A percentile compares a stretch with the other conserved stretches of the same genome.
Evolutionary conservation across 2,888 invertebrate species (phyloP).

Genomic region (Anthrax anthrax): DNA sequence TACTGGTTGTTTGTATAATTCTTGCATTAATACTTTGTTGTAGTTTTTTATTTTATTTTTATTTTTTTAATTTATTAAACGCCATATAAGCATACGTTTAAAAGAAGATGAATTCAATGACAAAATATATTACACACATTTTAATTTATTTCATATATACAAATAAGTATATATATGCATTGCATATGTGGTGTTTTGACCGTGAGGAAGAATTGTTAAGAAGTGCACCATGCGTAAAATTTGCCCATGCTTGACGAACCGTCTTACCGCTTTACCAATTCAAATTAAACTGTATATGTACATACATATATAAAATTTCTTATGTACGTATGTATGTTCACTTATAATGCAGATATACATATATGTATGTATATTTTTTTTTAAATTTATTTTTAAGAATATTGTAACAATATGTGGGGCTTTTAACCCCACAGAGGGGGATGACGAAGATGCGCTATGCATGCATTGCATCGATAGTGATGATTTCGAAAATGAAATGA

Average conservation of each 20-base stretch:
- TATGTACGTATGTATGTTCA: neutral
- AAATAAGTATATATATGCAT: neutral
- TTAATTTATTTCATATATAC: no score
- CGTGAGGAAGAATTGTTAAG: neutral
- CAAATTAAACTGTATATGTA: neutral
- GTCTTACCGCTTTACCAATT: neutral
- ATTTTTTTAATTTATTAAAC: neutral
- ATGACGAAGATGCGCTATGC: neutral
- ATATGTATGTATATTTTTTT: neutral
- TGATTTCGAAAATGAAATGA: slow-evolving; percentile 8
- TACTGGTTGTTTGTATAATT: no score
- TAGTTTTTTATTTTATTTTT: neutral
- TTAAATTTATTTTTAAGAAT: neutral
- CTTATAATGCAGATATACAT: no score
- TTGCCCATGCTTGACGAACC: slow-evolving; percentile 7
- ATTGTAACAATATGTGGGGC: neutral
- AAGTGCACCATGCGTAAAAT: slow-evolving; percentile 7
- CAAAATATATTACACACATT: neutral
- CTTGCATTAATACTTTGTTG: no score
- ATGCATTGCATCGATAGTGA: neutral
- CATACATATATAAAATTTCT: neutral
- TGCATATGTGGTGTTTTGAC: neutral
- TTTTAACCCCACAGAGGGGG: neutral
- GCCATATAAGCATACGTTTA: neutral
- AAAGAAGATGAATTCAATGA: neutral